Evolutionary conservation across 2,888 invertebrate genomes (phyloP).

Genomic region (Ennomos erosarius): DNA sequence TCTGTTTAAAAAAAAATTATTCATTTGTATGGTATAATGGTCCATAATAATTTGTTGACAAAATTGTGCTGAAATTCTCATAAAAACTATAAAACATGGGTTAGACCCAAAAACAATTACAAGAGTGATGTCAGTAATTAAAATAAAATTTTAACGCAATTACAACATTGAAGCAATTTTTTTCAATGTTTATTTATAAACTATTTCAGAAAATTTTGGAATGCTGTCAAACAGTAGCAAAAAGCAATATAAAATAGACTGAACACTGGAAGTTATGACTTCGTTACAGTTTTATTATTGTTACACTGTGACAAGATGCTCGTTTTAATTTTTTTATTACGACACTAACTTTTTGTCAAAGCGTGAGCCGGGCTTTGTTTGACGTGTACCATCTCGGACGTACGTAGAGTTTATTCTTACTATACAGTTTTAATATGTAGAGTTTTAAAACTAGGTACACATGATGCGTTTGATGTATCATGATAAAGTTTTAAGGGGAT

Average conservation of each 20-base stretch:
- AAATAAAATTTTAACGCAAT: no score
- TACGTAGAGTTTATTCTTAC: constrained; percentile 1
- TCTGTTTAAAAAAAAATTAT: no score
- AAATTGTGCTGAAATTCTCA: constrained; percentile 15
- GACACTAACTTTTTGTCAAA: constrained; percentile 82
- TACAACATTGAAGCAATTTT: no score
- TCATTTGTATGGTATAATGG: no score
- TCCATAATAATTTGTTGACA: no score
- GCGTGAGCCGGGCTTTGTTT: constrained; percentile 61
- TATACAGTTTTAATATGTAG: neutral
- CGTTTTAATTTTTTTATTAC: constrained; percentile 71
- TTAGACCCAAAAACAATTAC: no score
- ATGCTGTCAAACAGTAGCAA: constrained; percentile 42
- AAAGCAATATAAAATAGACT: constrained; percentile 46
- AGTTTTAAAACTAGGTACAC: no score
- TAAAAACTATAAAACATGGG: no score
- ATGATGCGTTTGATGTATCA: no score
- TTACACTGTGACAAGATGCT: constrained; percentile 74
- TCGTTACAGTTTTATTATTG: constrained; percentile 63
- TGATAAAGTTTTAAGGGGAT: no score
- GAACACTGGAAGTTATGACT: constrained; percentile 53
- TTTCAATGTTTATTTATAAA: no score
- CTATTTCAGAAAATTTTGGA: constrained; percentile 19
- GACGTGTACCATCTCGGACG: constrained; percentile 47
- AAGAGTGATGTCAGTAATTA: no score